These are phyloP conservation scores for Drosophila repletoides DNA, from an alignment of 1,140 invertebrate genomes.

Conservation along the genomic window DNA sequence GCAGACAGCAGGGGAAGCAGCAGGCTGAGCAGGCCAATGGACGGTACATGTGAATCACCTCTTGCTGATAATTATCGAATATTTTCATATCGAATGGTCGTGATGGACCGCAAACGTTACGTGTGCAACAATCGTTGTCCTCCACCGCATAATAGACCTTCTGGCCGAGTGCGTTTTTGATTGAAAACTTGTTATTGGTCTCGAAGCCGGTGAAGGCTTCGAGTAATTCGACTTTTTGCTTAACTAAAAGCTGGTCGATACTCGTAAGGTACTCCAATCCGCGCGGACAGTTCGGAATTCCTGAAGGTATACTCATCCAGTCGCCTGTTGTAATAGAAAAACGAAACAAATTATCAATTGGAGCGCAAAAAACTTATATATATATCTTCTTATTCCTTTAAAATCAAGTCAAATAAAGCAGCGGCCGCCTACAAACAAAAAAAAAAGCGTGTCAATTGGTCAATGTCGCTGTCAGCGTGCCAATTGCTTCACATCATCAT, in stretches of 20 bases:
- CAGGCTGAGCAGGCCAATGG: slow-evolving; percentile 91
- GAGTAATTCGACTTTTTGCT: slow-evolving; percentile 93
- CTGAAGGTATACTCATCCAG: slow-evolving; percentile 91
- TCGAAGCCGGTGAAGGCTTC: slow-evolving; percentile 94
- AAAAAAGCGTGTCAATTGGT: slow-evolving; percentile 75
- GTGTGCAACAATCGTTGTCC: slow-evolving; percentile 90
- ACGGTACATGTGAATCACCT: slow-evolving; percentile 89
- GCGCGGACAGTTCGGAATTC: slow-evolving; percentile 90
- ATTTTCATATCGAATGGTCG: slow-evolving; percentile 94
- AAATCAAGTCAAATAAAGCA: slow-evolving; percentile 32
- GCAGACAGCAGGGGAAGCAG: slow-evolving; percentile 92
- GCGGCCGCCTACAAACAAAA: slow-evolving; percentile 31
- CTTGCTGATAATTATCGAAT: slow-evolving; percentile 89
- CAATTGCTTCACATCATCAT: slow-evolving; percentile 46
- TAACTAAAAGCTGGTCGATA: slow-evolving; percentile 93
- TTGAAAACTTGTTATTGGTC: slow-evolving; percentile 93
- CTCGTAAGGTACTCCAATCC: slow-evolving; percentile 96
- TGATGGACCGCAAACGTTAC: slow-evolving; percentile 90
- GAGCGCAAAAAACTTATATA: background rate
- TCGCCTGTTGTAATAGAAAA: slow-evolving; percentile 85
- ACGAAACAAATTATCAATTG: slow-evolving; percentile 4
- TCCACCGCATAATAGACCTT: slow-evolving; percentile 93
- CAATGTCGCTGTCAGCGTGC: slow-evolving; percentile 55
- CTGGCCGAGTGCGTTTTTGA: slow-evolving; percentile 90
- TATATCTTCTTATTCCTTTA: background rate